Conservation (phyloP, 92 coral and sea anemone species). For the Porites rus region DNA sequence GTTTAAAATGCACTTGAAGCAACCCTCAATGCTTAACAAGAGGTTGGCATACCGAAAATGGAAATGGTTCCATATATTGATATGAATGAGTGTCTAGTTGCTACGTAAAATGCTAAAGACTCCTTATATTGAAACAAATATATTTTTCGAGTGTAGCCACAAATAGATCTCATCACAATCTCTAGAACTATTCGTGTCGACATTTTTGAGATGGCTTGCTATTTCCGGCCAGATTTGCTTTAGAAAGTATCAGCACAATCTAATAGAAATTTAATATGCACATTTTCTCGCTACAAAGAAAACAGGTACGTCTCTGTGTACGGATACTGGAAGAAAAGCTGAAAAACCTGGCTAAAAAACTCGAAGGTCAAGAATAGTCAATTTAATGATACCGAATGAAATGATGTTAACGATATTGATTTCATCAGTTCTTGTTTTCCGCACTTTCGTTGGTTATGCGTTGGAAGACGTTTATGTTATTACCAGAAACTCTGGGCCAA, state of each 20-base stretch:
- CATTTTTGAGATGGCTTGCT: neutral
- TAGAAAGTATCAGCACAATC: neutral
- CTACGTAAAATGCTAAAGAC: neutral
- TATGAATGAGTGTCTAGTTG: neutral
- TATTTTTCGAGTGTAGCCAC: neutral
- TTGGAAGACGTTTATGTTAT: neutral
- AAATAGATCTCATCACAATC: neutral
- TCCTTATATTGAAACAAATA: no score
- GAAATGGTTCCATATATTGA: neutral
- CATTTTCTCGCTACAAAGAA: neutral
- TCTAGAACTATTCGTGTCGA: neutral
- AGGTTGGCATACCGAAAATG: neutral
- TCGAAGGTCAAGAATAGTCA: neutral
- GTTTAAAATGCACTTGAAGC: neutral
- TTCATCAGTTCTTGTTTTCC: neutral
- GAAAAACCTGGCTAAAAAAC: neutral
- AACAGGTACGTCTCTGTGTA: neutral
- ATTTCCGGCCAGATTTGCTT: neutral
- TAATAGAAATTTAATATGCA: neutral
- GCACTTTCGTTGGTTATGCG: neutral
- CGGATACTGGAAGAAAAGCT: no score
- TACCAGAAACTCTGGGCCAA: neutral
- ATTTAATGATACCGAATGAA: neutral
- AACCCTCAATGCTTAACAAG: neutral
- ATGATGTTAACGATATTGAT: neutral